Percentiles rank a stretch among this genome's conserved stretches.
Conservation (phyloP, 2,113 vertebrate species). For the Ia io region DNA sequence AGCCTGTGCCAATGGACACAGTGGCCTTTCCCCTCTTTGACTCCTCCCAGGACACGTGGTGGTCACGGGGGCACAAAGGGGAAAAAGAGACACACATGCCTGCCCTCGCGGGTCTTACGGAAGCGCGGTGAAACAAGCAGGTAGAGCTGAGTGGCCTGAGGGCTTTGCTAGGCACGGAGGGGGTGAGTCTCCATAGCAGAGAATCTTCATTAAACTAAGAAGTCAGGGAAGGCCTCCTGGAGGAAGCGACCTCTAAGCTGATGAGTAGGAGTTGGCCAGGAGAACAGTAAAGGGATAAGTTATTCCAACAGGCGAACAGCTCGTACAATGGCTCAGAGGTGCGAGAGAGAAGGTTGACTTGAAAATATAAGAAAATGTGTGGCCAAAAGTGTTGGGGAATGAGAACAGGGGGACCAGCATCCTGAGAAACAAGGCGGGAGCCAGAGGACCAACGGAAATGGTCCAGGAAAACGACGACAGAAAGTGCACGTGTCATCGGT, state of each 20-base stretch:
- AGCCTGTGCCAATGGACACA: background rate
- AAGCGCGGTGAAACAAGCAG: background rate
- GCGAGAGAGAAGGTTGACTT: background rate
- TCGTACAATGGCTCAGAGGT: background rate
- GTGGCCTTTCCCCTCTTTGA: background rate
- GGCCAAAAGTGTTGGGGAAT: background rate
- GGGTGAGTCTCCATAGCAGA: no score
- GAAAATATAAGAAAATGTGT: background rate
- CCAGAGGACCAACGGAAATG: background rate
- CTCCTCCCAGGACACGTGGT: background rate
- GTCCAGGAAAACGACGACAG: background rate
- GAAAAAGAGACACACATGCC: background rate
- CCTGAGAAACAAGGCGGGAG: background rate
- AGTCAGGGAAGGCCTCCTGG: background rate
- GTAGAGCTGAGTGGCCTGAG: rapidly evolving
- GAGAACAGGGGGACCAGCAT: background rate
- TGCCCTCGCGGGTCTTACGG: background rate
- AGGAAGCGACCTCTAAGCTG: background rate
- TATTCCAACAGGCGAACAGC: background rate
- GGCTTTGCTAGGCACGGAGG: background rate
- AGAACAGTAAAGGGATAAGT: background rate
- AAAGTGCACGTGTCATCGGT: background rate
- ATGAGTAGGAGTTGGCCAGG: background rate
- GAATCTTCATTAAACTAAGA: background rate
- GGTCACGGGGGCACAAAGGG: background rate